A percentile compares a stretch with the other conserved stretches of the same genome.
Evolutionary conservation across 30 jellyfish, hydroid and myxozoan species (phyloP).

Genomic region (Aurelia coerulea): DNA sequence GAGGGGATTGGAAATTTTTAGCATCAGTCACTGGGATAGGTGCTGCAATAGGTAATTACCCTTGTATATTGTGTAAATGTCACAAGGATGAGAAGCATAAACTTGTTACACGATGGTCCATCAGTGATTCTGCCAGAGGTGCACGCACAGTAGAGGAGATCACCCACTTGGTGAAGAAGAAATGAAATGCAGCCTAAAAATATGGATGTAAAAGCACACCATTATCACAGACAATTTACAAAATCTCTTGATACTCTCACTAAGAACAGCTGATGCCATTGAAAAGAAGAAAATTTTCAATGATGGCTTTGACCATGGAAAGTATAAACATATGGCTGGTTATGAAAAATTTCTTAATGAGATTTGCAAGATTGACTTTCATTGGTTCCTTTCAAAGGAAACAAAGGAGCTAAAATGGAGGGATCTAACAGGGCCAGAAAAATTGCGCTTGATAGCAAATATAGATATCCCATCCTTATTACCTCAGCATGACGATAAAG

Average conservation of each 20-base stretch:
- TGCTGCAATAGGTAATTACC: slow-evolving; percentile 24
- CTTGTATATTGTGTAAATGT: slow-evolving; percentile 42
- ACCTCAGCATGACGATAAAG: not conserved
- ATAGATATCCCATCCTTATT: not conserved
- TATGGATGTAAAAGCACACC: too few species aligned
- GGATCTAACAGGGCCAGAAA: slow-evolving; percentile 34
- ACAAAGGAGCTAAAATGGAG: not conserved
- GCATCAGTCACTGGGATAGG: slow-evolving; percentile 40
- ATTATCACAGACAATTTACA: slow-evolving; percentile 19
- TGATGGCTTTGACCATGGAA: not conserved
- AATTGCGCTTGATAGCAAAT: not conserved
- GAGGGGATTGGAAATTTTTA: slow-evolving; percentile 23
- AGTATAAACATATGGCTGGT: too few species aligned
- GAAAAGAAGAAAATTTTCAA: not conserved
- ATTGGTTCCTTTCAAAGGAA: not conserved
- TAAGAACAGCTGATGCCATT: slow-evolving; percentile 7
- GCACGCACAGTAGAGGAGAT: too few species aligned
- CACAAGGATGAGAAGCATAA: too few species aligned
- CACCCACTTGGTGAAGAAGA: too few species aligned
- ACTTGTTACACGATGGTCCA: too few species aligned
- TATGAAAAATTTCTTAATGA: too few species aligned
- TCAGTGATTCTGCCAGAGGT: too few species aligned
- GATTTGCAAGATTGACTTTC: too few species aligned
- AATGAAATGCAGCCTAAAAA: too few species aligned
- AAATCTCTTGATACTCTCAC: slow-evolving; percentile 22